Base-by-base conservation (phyloP, 2,888 invertebrate genomes). In the Noctua comes region DNA sequence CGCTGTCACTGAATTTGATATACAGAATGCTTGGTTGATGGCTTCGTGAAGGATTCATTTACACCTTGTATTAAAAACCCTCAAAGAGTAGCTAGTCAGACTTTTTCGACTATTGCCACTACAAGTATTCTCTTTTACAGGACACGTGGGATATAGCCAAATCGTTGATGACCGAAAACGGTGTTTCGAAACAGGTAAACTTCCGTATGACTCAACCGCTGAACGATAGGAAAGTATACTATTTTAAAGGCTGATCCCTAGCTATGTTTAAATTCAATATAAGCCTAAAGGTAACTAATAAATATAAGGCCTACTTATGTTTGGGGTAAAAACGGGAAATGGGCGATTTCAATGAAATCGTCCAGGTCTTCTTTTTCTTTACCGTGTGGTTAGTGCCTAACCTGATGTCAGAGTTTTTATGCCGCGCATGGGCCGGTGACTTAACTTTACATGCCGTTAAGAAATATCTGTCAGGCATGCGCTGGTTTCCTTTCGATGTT, bases 211-310 rank as follows among this genome's bases (percentile, higher is more conserved):
- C 88, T 4, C 95, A 95, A 64, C 91, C 93, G 0, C 82, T 94
- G 13, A 95, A 95, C 65, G 95, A 95, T 78, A 92, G 95, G 68
- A 94, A 89, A 86, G 86, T 93, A 69, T 95, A 85, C 79, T 90
- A 88, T 51, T 94, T 95, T 80, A 77, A 82, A 64, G 46, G 43
- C 5, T n/a, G n/a, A n/a, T n/a, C 16, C 16, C 18, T n/a, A 7
- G 7, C 7, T 36, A n/a, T 46, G 11, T 54, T 54, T 4, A 24
- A 69, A 8, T 36, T 31, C 24, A 68, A 16, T 68, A 51, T n/a
- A 24, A 51, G 27, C 51, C 62, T 31, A 31, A 36, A 51, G 51
- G 13, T 24, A 24, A 73, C 11, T n/a, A 10, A 57, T 62, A 6
- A 18, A 59, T n/a, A 21, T 21, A 66, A n/a, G n/a, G 5, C 11